phyloP scores from a whole-genome alignment of 2,888 invertebrate species.

The Dasysyrphus albostriatus region DNA sequence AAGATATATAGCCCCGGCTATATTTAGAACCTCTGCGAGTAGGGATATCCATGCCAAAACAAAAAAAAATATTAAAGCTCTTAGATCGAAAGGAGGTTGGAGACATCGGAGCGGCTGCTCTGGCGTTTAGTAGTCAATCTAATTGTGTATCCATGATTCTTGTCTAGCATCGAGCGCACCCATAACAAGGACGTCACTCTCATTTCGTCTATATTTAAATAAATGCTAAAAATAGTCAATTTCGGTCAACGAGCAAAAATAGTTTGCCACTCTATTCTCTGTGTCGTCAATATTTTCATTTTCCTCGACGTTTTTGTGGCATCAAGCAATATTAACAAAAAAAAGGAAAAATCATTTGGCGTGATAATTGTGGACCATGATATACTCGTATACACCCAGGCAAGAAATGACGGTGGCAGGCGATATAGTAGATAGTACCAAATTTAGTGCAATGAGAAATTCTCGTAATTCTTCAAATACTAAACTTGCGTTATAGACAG shows the following conservation, averaged over 20 bases:
- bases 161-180: conserved; percentile 23
- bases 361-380: conserved; percentile 66
- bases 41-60: conserved; percentile 34
- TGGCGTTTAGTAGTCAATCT: conserved; percentile 44
- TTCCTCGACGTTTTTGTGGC: conserved; percentile 17
- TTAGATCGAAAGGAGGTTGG: conserved; percentile 11
- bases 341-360: conserved; percentile 53
- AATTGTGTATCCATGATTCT: conserved; percentile 69
- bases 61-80: conserved; percentile 46
- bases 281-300: conserved; percentile 49
- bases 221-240: conserved; percentile 50
- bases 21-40: conserved; percentile 44
- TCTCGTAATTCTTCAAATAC: conserved; percentile 18
- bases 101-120: not conserved
- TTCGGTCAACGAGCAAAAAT: conserved; percentile 60
- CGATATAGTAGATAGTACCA: conserved; percentile 36
- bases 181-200: conserved; percentile 63
- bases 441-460: conserved; percentile 71
- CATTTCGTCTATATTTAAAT: conserved; percentile 20
- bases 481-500: conserved; percentile 49
- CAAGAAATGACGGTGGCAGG: not conserved
- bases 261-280: conserved; percentile 21
- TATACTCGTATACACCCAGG: conserved; percentile 56
- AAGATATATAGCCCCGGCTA: conserved; percentile 33
- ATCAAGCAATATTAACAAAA: conserved; percentile 21